These are phyloP conservation scores for Athene noctua DNA, from an alignment of 2,113 vertebrate genomes.

Conservation along the genomic window DNA sequence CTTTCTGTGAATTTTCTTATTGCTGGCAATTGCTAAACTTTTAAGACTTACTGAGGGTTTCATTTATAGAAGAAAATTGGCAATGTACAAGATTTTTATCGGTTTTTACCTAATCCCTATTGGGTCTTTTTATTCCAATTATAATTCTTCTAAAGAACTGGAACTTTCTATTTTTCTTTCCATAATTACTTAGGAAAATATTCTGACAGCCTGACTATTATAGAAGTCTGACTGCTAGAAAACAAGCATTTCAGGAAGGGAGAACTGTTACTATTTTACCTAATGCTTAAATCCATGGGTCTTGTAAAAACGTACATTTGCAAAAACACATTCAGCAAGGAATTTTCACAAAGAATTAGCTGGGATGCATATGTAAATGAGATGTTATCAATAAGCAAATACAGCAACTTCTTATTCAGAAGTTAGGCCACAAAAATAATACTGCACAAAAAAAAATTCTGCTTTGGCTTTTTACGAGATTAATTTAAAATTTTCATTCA, in stretches of 20 bases:
- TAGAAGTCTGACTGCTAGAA: background rate
- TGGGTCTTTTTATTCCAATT: background rate
- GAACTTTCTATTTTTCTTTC: background rate
- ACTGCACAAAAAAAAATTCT: background rate
- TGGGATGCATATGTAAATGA: background rate
- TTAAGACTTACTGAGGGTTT: background rate
- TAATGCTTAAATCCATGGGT: background rate
- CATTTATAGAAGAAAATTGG: background rate
- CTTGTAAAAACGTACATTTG: background rate
- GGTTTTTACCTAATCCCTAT: background rate
- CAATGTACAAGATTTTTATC: background rate
- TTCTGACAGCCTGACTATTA: background rate
- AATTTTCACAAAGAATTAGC: background rate
- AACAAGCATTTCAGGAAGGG: background rate
- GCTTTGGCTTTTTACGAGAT: background rate
- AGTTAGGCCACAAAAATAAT: background rate
- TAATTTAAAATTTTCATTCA: background rate
- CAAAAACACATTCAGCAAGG: background rate
- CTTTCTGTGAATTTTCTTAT: background rate
- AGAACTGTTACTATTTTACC: background rate
- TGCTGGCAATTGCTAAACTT: background rate
- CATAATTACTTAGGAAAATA: slow-evolving; percentile 7
- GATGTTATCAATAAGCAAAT: background rate
- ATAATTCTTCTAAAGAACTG: background rate
- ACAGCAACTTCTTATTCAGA: background rate